These are phyloP conservation scores for Prostheceraeus crozeri DNA, from an alignment of 2,888 invertebrate genomes.

Conservation along the genomic window DNA sequence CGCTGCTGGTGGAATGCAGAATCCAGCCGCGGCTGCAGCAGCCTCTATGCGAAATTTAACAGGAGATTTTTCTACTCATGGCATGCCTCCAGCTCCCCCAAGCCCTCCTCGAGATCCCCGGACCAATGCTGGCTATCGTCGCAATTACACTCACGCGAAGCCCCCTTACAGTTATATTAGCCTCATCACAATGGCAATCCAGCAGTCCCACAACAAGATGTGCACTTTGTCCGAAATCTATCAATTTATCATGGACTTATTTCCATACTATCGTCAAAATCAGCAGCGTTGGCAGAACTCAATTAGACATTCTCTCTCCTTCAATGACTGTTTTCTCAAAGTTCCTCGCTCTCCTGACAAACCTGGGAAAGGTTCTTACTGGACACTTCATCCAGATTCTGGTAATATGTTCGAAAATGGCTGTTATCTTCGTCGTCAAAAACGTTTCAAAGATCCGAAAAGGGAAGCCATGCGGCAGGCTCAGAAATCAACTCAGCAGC, in stretches of 20 bases:
- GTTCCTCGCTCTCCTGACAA: constrained; percentile 75
- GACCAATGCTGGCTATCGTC: constrained; percentile 34
- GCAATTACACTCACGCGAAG: constrained; percentile 39
- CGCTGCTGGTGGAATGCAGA: constrained; percentile 13
- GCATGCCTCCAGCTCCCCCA: no score
- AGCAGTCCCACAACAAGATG: constrained; percentile 86
- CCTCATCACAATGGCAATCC: constrained; percentile 93
- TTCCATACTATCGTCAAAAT: constrained; percentile 90
- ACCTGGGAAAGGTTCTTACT: constrained; percentile 78
- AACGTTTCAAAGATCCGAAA: constrained; percentile 40
- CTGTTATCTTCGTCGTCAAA: constrained; percentile 38
- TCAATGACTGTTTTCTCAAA: constrained; percentile 95
- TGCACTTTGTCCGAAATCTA: constrained; percentile 84
- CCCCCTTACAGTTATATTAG: constrained; percentile 87
- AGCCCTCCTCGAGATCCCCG: constrained; percentile 30
- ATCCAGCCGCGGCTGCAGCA: no score
- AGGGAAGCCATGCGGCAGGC: constrained; percentile 31
- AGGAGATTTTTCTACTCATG: no score
- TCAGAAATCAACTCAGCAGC: constrained; percentile 23
- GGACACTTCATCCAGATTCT: constrained; percentile 39
- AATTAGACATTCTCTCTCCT: constrained; percentile 84
- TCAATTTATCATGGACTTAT: constrained; percentile 92
- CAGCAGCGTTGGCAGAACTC: constrained; percentile 97
- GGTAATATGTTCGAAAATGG: constrained; percentile 41
- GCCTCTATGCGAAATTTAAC: no score